A percentile compares a stretch with the other conserved stretches of the same genome.
These are phyloP conservation scores for Eupithecia subfuscata DNA, from an alignment of 2,888 invertebrate species.

Conservation along the genomic window DNA sequence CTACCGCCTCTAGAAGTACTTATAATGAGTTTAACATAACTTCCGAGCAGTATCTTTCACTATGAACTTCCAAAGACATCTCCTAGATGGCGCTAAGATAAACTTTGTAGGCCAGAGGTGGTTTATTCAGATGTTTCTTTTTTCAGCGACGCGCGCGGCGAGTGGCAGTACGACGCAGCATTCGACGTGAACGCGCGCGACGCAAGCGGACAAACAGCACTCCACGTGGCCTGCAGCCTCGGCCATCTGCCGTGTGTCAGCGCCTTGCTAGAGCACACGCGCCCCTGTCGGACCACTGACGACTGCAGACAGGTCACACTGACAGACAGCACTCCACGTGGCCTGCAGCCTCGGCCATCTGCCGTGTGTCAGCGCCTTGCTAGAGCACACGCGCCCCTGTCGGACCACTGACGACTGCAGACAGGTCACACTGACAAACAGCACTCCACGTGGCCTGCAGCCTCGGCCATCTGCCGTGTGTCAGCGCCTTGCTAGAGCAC, in stretches of 20 bases:
- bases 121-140: background rate
- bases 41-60: background rate
- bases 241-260: slow-evolving; percentile 92
- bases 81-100: background rate
- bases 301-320: slow-evolving; percentile 27
- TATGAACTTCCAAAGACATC: background rate
- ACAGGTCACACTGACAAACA: too few relatives aligned
- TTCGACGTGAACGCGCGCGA: slow-evolving; percentile 97
- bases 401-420: too few relatives aligned
- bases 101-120: background rate
- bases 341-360: slow-evolving; percentile 93
- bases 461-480: too few relatives aligned
- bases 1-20: too few relatives aligned
- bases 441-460: too few relatives aligned
- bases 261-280: slow-evolving; percentile 82
- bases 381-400: too few relatives aligned
- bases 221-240: slow-evolving; percentile 94
- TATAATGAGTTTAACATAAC: background rate
- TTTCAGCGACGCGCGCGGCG: slow-evolving; percentile 87
- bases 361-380: too few relatives aligned
- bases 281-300: slow-evolving; percentile 40
- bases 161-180: slow-evolving; percentile 93
- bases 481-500: too few relatives aligned
- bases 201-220: slow-evolving; percentile 94
- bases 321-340: slow-evolving; percentile 92